Conservation (phyloP, 2,888 invertebrate species). For the Cheilosia urbana region DNA sequence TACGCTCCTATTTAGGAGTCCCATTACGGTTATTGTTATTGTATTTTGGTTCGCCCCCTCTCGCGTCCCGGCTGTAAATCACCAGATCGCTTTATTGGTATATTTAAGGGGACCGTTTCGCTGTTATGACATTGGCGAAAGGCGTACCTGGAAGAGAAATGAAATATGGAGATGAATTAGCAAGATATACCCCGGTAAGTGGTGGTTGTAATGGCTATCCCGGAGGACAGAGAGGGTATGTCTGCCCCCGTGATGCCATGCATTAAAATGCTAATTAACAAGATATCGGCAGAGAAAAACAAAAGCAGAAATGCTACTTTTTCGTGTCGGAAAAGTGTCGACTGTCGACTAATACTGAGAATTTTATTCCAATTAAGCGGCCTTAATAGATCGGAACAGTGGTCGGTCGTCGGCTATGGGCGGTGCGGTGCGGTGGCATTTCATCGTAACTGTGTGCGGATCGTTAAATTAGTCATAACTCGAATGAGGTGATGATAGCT, state of each 20-base stretch:
- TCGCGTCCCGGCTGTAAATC: conserved; percentile 63
- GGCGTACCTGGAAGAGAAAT: conserved; percentile 72
- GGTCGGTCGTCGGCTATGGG: background rate
- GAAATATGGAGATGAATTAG: conserved; percentile 70
- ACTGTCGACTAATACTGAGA: conserved; percentile 67
- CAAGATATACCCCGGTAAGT: conserved; percentile 51
- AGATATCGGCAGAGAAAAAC: conserved; percentile 50
- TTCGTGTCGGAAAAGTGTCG: conserved; percentile 57
- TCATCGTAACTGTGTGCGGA: conserved; percentile 47
- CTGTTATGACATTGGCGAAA: conserved; percentile 70
- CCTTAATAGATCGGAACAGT: conserved; percentile 40
- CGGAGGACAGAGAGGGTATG: conserved; percentile 36
- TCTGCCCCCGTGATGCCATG: conserved; percentile 63
- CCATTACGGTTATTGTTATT: conserved; percentile 72
- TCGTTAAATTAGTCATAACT: conserved; percentile 73
- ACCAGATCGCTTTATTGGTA: conserved; percentile 61
- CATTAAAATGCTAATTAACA: conserved; percentile 74
- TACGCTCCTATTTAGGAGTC: conserved; percentile 70
- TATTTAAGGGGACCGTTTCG: conserved; percentile 57
- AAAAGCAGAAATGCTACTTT: conserved; percentile 35
- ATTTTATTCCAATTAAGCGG: conserved; percentile 69
- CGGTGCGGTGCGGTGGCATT: conserved; percentile 49
- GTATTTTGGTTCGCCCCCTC: conserved; percentile 62
- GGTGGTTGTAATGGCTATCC: conserved; percentile 34
- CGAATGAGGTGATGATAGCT: conserved; percentile 66